These are phyloP conservation scores for Platycheirus rosarum DNA, from an alignment of 2,888 invertebrate genomes.

Conservation along the genomic window DNA sequence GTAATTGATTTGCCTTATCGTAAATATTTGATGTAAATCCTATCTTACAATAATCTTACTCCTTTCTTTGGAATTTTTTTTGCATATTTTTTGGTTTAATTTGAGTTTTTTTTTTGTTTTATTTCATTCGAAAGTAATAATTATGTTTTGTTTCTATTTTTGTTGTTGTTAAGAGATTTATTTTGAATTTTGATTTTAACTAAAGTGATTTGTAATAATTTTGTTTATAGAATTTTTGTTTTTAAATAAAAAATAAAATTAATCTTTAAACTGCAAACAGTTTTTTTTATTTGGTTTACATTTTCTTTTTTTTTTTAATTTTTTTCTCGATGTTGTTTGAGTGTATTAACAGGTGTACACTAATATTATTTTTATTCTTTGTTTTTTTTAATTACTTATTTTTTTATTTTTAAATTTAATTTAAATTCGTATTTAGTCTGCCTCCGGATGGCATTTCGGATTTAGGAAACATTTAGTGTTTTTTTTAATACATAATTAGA, in stretches of 20 bases:
- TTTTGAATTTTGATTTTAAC: slow-evolving; percentile 44
- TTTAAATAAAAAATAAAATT: too few relatives aligned
- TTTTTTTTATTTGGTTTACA: slow-evolving; percentile 1
- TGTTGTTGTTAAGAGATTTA: slow-evolving; percentile 22
- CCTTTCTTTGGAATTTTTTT: slow-evolving; percentile 47
- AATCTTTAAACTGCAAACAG: too few relatives aligned
- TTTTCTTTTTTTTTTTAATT: slow-evolving; percentile 3
- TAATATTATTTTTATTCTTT: slow-evolving; percentile 37
- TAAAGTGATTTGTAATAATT: slow-evolving; percentile 20
- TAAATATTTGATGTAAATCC: slow-evolving; percentile 72
- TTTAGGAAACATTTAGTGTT: slow-evolving; percentile 68
- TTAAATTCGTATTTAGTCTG: slow-evolving; percentile 73
- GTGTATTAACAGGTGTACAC: slow-evolving; percentile 39
- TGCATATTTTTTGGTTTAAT: slow-evolving; percentile 29
- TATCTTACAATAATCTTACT: slow-evolving; percentile 71
- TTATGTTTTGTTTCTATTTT: slow-evolving; percentile 50
- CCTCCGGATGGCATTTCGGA: slow-evolving; percentile 69
- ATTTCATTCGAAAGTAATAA: slow-evolving; percentile 56
- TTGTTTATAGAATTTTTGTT: slow-evolving; percentile 27
- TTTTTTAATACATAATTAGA: slow-evolving; percentile 12
- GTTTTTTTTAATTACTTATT: slow-evolving; percentile 2
- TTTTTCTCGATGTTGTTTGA: slow-evolving; percentile 65
- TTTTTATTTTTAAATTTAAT: slow-evolving; percentile 63
- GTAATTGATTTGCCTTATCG: slow-evolving; percentile 73
- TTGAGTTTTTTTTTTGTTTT: slow-evolving; percentile 14